Percentiles rank a stretch among this genome's conserved stretches.
Conservation (phyloP, 1,140 invertebrate genomes). For the Trichonephila clavipes region DNA sequence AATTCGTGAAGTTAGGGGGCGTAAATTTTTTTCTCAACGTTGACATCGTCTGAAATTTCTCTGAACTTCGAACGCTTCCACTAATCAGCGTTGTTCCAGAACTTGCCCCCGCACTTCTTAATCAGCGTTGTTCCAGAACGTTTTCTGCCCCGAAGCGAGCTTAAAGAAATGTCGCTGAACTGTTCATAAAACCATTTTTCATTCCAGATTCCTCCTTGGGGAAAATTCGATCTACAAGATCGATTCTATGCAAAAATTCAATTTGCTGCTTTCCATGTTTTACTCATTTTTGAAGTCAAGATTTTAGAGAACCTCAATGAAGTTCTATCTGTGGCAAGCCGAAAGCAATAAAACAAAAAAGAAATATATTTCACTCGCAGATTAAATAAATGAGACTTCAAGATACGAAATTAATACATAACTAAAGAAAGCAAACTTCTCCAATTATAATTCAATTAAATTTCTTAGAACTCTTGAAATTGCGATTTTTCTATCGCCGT, state of each 20-base stretch:
- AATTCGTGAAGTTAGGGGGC: constrained; percentile 40
- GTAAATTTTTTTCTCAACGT: constrained; percentile 14
- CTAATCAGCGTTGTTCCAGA: constrained; percentile 56
- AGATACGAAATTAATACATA: not conserved
- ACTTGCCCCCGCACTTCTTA: constrained; percentile 46
- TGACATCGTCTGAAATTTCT: not conserved
- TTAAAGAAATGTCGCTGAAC: constrained; percentile 52
- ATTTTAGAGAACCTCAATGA: not conserved
- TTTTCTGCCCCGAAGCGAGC: constrained; percentile 36
- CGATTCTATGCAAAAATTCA: constrained; percentile 68
- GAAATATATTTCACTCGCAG: not conserved
- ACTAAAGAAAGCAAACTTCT: not conserved
- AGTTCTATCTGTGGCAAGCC: not conserved
- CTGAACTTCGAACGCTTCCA: constrained; percentile 14
- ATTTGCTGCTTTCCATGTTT: constrained; percentile 47
- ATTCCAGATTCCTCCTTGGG: constrained; percentile 56
- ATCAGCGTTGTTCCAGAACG: constrained; percentile 55
- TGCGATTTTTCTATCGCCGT: not conserved
- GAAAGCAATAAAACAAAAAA: not conserved
- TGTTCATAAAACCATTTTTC: constrained; percentile 63
- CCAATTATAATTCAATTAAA: not conserved
- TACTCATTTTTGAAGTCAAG: constrained; percentile 19
- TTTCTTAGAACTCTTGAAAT: not conserved
- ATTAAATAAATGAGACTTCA: not conserved
- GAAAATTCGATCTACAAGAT: constrained; percentile 49